A percentile compares a stretch with the other conserved stretches of the same genome.
phyloP scores from a whole-genome alignment of 2,888 invertebrate genomes.

The Steinernema hermaphroditum region DNA sequence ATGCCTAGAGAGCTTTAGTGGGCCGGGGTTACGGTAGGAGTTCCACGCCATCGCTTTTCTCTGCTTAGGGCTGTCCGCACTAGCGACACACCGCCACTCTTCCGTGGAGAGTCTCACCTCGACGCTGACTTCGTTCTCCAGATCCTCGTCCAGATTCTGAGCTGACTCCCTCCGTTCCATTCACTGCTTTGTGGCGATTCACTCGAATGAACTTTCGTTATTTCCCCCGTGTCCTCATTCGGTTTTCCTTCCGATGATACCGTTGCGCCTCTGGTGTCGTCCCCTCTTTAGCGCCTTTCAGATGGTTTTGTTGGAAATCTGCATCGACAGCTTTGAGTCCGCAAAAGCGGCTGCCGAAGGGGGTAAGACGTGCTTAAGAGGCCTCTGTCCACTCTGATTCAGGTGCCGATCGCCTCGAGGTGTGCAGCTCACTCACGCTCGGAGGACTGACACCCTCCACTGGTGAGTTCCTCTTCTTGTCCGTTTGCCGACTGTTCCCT shows the following conservation, averaged over 20 bases:
- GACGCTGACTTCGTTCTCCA: constrained; percentile 53
- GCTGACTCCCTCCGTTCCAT: background rate
- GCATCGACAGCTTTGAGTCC: constrained; percentile 48
- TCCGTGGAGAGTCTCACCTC: constrained; percentile 58
- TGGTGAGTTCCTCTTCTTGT: constrained; percentile 33
- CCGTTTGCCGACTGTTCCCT: background rate
- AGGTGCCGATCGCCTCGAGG: constrained; percentile 48
- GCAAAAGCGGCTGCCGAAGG: constrained; percentile 43
- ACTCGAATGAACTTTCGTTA: background rate
- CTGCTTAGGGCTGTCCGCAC: constrained; percentile 33
- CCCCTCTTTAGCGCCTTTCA: background rate
- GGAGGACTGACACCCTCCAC: constrained; percentile 46
- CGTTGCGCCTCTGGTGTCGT: background rate
- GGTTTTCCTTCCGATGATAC: background rate
- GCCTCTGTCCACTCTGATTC: background rate
- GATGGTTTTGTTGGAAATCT: constrained; percentile 42
- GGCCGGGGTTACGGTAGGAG: background rate
- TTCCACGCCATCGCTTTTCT: background rate
- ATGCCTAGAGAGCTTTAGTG: background rate
- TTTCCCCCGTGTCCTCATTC: background rate
- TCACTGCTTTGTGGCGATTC: constrained; percentile 24
- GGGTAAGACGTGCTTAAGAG: constrained; percentile 16
- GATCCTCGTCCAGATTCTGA: constrained; percentile 43
- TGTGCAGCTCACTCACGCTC: constrained; percentile 42
- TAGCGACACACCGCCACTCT: constrained; percentile 44